These are phyloP conservation scores for Progne subis DNA, from an alignment of 2,113 vertebrate species.

Conservation along the genomic window DNA sequence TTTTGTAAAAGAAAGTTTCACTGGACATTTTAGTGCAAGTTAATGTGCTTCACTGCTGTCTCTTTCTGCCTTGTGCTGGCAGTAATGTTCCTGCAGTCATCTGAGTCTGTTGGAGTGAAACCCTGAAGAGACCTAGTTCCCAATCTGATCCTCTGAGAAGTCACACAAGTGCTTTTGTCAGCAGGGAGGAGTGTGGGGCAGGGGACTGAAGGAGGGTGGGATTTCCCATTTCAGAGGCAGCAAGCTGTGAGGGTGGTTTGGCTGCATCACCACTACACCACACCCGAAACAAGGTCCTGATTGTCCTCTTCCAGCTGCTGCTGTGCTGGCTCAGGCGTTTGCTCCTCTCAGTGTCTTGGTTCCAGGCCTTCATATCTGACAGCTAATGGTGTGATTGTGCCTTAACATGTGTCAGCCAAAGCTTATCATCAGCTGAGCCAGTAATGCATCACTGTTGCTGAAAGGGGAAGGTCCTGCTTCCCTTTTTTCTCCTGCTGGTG, in stretches of 20 bases:
- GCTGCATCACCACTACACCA: background rate
- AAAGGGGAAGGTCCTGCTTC: background rate
- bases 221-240: conserved; percentile 17
- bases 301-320: background rate
- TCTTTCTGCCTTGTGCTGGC: background rate
- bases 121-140: background rate
- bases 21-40: background rate
- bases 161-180: conserved; percentile 45
- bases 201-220: conserved; percentile 5
- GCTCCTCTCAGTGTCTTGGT: background rate
- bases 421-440: background rate
- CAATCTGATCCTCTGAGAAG: background rate
- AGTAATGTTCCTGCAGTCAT: background rate
- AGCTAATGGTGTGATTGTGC: background rate
- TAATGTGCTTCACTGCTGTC: background rate
- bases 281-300: background rate
- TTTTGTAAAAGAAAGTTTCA: background rate
- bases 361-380: background rate
- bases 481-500: background rate
- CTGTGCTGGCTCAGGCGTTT: conserved; percentile 48
- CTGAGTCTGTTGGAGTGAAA: background rate
- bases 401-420: background rate
- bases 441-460: background rate
- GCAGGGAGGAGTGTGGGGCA: conserved; percentile 27
- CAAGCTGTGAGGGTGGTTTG: conserved; percentile 3